phyloP scores from a whole-genome alignment of 2,113 vertebrate species.

The Meriones unguiculatus region DNA sequence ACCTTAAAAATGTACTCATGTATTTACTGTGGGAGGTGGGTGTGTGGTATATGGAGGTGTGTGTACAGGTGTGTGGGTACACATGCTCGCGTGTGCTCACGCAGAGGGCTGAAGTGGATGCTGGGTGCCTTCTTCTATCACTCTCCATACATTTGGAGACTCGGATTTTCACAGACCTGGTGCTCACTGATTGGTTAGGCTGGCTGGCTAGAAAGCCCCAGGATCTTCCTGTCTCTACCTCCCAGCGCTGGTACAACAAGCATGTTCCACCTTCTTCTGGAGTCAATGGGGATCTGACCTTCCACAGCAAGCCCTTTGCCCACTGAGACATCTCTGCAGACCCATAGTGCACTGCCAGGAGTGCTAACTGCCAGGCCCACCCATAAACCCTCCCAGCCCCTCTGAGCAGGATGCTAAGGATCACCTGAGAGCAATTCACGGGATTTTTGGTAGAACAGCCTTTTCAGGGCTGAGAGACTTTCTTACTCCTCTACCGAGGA shows the following conservation, averaged over 20 bases:
- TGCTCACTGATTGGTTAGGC: too few relatives aligned
- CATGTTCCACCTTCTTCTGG: background rate
- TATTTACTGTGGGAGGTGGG: background rate
- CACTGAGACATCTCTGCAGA: background rate
- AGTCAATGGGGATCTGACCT: background rate
- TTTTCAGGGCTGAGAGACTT: background rate
- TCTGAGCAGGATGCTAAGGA: background rate
- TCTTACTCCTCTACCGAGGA: background rate
- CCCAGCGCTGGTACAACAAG: background rate
- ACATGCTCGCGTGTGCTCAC: too few relatives aligned
- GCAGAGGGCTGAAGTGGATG: background rate
- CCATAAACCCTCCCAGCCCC: background rate
- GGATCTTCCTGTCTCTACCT: too few relatives aligned
- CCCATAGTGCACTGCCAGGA: background rate
- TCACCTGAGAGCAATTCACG: background rate
- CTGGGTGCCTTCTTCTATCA: rapidly evolving
- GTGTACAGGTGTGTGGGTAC: background rate
- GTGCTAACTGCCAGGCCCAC: background rate
- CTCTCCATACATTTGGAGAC: background rate
- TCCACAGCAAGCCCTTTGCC: background rate
- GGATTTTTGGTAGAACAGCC: background rate
- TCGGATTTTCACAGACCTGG: background rate
- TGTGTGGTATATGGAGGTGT: background rate
- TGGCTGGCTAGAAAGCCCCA: background rate
- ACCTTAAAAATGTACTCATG: background rate